A percentile compares a stretch with the other conserved stretches of the same genome.
Evolutionary conservation across 2,797 vertebrate genomes (phyloP).

Genomic region (Periparus ater): DNA sequence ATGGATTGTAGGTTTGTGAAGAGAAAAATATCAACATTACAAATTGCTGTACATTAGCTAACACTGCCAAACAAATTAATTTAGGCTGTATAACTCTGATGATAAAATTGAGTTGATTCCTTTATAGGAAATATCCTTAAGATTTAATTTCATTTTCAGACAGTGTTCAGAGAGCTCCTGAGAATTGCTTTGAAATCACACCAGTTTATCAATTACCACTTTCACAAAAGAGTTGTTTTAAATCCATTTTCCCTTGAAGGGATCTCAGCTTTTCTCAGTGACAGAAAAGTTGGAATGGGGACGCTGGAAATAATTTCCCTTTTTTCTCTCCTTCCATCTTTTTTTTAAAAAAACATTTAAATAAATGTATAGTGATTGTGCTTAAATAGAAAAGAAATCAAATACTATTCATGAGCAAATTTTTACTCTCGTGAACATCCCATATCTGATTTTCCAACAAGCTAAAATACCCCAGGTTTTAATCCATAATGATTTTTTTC

Average conservation of each 20-base stretch:
- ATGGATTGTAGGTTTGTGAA: background rate
- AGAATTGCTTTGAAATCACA: background rate
- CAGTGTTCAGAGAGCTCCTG: background rate
- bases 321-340: background rate
- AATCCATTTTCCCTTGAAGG: background rate
- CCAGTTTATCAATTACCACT: background rate
- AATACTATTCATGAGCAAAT: background rate
- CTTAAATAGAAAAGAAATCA: background rate
- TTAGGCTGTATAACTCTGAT: background rate
- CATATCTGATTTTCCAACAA: background rate
- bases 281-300: background rate
- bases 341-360: background rate
- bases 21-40: background rate
- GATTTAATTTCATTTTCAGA: background rate
- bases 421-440: background rate
- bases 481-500: background rate
- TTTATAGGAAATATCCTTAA: background rate
- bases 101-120: background rate
- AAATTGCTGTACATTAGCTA: background rate
- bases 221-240: background rate
- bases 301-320: background rate
- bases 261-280: background rate
- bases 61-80: background rate
- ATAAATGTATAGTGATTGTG: background rate
- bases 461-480: background rate